Conservation (phyloP, 2,888 invertebrate genomes). For the Harpagoxenus sublaevis region DNA sequence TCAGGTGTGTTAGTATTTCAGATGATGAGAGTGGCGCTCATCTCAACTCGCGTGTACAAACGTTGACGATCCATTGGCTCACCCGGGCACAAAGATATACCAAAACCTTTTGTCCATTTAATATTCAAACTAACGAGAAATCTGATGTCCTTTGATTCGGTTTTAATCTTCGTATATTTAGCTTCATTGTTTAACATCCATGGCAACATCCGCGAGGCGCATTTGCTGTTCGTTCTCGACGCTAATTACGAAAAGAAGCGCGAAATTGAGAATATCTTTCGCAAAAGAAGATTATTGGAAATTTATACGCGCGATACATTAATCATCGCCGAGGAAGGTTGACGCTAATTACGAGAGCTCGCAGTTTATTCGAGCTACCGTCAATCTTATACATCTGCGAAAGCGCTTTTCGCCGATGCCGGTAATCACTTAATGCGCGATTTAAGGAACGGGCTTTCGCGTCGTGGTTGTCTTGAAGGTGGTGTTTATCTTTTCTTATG, state of each 20-base stretch:
- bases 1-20: conserved; percentile 27
- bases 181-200: background rate
- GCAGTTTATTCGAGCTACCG: background rate
- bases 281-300: background rate
- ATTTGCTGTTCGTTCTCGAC: background rate
- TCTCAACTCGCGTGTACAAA: conserved; percentile 15
- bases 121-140: conserved; percentile 15
- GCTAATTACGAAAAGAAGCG: background rate
- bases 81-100: background rate
- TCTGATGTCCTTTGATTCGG: too few species aligned
- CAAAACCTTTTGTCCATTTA: conserved; percentile 10
- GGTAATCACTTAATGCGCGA: conserved; percentile 31
- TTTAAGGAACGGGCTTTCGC: background rate
- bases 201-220: background rate
- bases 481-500: conserved; percentile 38
- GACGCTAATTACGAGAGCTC: background rate
- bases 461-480: background rate
- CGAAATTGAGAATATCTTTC: background rate
- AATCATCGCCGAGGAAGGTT: background rate
- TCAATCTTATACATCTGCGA: background rate
- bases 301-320: background rate
- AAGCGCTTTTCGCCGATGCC: background rate
- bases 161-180: background rate
- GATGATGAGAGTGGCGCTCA: conserved; percentile 26
- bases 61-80: background rate